Conservation (phyloP, 2,113 vertebrate genomes). For the Donacobius atricapilla region DNA sequence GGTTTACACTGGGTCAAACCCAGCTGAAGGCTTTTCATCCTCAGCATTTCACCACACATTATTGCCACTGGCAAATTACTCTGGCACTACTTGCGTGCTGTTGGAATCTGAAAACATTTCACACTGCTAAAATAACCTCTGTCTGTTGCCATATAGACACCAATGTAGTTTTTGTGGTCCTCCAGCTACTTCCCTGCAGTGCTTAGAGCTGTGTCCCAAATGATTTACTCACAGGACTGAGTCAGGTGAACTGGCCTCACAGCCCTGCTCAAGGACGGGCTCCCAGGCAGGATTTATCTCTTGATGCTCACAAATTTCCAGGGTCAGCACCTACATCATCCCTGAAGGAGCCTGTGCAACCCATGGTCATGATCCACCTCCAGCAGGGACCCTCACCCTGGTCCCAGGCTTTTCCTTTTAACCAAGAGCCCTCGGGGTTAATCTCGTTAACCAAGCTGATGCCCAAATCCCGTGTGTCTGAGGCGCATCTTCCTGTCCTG, state of each 20-base stretch:
- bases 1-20: slow-evolving; percentile 22
- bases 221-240: background rate
- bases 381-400: background rate
- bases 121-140: slow-evolving; percentile 14
- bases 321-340: background rate
- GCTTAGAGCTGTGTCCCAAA: background rate
- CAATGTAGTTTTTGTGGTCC: background rate
- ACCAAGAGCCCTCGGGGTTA: background rate
- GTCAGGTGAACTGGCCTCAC: background rate
- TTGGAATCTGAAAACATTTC: slow-evolving; percentile 17
- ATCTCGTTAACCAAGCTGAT: background rate
- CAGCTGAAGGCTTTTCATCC: slow-evolving; percentile 11
- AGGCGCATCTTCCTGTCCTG: background rate
- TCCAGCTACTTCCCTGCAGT: background rate
- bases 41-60: background rate
- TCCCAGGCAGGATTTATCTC: background rate
- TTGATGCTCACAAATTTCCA: background rate
- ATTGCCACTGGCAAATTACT: slow-evolving; percentile 35
- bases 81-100: background rate
- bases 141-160: slow-evolving; percentile 2
- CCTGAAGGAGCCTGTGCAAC: background rate
- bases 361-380: background rate
- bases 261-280: background rate
- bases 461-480: background rate
- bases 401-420: background rate